Conservation (phyloP, 2,888 invertebrate genomes). For the Himalopsyche anomala region DNA sequence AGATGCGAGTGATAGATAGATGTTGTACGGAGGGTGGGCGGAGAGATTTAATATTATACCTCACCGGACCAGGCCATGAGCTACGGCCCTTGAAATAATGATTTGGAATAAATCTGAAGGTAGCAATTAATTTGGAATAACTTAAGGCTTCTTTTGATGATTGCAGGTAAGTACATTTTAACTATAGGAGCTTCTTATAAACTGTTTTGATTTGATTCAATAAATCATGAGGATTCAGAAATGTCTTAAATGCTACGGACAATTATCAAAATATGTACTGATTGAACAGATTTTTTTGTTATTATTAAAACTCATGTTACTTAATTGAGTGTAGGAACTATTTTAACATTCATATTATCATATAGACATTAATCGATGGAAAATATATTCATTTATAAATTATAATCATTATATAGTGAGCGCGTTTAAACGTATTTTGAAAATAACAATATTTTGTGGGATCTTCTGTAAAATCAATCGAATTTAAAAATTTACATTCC, state of each 20-base stretch:
- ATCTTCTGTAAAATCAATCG: too few relatives aligned
- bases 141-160: slow-evolving; percentile 52
- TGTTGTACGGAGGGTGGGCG: slow-evolving; percentile 60
- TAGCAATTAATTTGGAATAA: slow-evolving; percentile 63
- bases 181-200: not conserved
- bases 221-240: not conserved
- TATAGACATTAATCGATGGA: too few relatives aligned
- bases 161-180: slow-evolving; percentile 8
- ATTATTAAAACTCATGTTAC: not conserved
- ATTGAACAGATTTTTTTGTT: not conserved
- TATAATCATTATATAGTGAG: too few relatives aligned
- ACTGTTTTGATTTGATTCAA: slow-evolving; percentile 6
- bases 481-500: too few relatives aligned
- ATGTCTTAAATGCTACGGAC: not conserved
- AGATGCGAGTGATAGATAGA: slow-evolving; percentile 65
- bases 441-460: too few relatives aligned
- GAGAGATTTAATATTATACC: slow-evolving; percentile 53
- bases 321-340: too few relatives aligned
- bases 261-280: not conserved
- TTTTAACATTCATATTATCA: too few relatives aligned
- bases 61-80: slow-evolving; percentile 44
- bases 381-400: too few relatives aligned
- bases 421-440: too few relatives aligned
- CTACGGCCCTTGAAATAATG: slow-evolving; percentile 50
- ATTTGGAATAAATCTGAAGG: slow-evolving; percentile 52